phyloP scores from a whole-genome alignment of 1,140 invertebrate species.

The Neodiprion pinetum region DNA sequence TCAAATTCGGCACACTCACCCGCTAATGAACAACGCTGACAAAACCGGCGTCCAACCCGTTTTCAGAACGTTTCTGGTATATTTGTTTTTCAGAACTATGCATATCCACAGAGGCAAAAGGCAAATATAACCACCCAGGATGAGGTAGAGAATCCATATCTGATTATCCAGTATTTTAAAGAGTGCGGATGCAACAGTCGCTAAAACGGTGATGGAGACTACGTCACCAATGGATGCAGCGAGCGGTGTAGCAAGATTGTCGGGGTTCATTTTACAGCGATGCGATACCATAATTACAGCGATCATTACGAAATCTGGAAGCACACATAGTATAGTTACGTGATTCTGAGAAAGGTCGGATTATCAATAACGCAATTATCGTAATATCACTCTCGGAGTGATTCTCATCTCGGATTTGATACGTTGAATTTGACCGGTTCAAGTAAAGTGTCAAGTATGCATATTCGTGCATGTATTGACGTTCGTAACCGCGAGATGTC shows the following conservation, averaged over 20 bases:
- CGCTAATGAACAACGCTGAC: conserved; percentile 85
- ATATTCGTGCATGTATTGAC: too few species aligned
- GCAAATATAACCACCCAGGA: conserved; percentile 71
- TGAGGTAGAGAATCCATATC: conserved; percentile 70
- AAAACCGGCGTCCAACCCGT: conserved; percentile 88
- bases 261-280: conserved; percentile 88
- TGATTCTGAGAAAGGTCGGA: too few species aligned
- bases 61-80: conserved; percentile 79
- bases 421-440: too few species aligned
- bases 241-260: conserved; percentile 95
- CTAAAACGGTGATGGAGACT: conserved; percentile 83
- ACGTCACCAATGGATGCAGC: conserved; percentile 96
- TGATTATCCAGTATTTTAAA: conserved; percentile 68
- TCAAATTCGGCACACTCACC: conserved; percentile 64
- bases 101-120: conserved; percentile 82
- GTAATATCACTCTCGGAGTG: too few species aligned
- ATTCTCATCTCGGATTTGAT: too few species aligned
- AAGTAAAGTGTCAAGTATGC: too few species aligned
- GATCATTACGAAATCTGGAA: conserved; percentile 87
- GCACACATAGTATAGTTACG: too few species aligned
- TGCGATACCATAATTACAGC: conserved; percentile 81
- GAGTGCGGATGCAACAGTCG: conserved; percentile 76
- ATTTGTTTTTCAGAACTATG: conserved; percentile 79
- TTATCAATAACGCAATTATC: too few species aligned
- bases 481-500: too few species aligned